Base-by-base conservation (phyloP, 2,113 vertebrate species). In the Charina bottae region DNA sequence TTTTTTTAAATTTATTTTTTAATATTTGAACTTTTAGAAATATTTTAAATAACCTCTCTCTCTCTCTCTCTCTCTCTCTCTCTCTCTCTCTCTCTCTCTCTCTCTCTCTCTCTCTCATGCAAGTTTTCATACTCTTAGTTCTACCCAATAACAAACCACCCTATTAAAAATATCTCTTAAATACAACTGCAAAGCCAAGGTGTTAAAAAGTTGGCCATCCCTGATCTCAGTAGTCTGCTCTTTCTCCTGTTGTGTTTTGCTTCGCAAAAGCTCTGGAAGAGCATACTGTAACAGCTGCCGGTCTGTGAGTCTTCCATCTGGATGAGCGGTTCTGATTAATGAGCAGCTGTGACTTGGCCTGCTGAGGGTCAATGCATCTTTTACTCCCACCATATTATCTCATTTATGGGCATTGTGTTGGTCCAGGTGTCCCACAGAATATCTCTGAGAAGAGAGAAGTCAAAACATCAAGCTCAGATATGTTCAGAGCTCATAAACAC, bases 311-410 rank as follows among this genome's bases (percentile, higher is more conserved):
- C 55, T 88, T 83, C 56, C 62, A 87, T 90, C 88, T 90, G 58
- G 83, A 59, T 78, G 60, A 90, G 53, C 19, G 8, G 26, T 90
- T 92, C 62, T 90, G 83, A 90, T 58, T 86, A 92, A 92, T 59
- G 54, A 90, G 58, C 62, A 92, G 59, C 88, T 90, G 60, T 56
- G 62, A 90, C 54, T 56, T 60, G 55, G 55, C 37, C 28, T 33
- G 64, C 64, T 54, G 28, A 13, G 84, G 21, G 5, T 28, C 87
- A 78, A 90, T 90, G 23, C 89, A 87, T 60, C 24, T 85, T 90
- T 72, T 88, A 58, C 53, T 83, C 28, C 53, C 55, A 87, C 56
- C 28, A 17, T 59, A 87, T 90, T 83, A 60, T 83, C 42, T 93
- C 68, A 90, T 53, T 90, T 90, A 56, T 83, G 84, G 53, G 37